phyloP scores from a whole-genome alignment of 37 sponge, comb jelly and placozoan genomes.

The Hexactinellida sp. region DNA sequence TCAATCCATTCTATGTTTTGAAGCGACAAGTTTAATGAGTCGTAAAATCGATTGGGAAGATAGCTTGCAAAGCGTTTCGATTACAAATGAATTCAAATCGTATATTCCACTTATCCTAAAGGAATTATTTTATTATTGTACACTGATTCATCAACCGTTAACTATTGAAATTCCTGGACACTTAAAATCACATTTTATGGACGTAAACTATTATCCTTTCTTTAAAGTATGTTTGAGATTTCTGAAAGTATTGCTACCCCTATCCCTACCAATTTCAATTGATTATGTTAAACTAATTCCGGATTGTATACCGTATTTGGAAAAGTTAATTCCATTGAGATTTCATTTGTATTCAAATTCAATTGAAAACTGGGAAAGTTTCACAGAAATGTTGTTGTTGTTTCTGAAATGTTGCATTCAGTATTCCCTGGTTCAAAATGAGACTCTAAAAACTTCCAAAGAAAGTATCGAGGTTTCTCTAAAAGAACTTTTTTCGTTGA shows the following conservation, averaged over 20 bases:
- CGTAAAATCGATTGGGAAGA: constrained; percentile 6
- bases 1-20: constrained; percentile 13
- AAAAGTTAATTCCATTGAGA: not conserved
- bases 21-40: not conserved
- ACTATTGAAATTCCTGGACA: not conserved
- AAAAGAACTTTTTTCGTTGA: not conserved
- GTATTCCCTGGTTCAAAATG: not conserved
- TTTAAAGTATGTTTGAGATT: not conserved
- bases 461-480: not conserved
- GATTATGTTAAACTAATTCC: not conserved
- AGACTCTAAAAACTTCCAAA: not conserved
- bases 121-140: not conserved
- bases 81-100: not conserved
- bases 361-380: not conserved
- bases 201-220: not conserved
- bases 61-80: not conserved
- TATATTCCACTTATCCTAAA: not conserved
- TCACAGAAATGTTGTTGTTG: not conserved
- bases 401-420: not conserved
- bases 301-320: not conserved
- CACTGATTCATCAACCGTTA: not conserved
- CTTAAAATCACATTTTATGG: not conserved
- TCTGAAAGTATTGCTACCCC: not conserved
- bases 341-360: not conserved
- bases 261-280: not conserved